A percentile compares a stretch with the other conserved stretches of the same genome.
phyloP scores from a whole-genome alignment of 2,888 invertebrate genomes.

The Aspidiotus rigidus region DNA sequence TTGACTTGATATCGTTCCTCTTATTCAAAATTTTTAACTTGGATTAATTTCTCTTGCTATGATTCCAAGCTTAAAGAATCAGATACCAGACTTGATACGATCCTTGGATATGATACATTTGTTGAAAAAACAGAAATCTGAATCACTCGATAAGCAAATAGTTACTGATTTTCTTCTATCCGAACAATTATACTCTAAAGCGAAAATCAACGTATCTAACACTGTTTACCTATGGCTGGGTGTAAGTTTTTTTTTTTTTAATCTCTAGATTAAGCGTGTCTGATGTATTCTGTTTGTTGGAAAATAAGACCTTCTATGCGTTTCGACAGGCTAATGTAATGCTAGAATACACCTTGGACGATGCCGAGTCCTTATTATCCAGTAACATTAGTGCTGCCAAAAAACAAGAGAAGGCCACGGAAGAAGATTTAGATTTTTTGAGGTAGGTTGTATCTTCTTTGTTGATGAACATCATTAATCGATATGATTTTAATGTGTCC shows the following conservation, averaged over 20 bases:
- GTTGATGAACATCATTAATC: too few relatives aligned
- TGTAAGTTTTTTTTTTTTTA: slow-evolving; percentile 43
- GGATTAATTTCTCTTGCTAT: slow-evolving; percentile 1
- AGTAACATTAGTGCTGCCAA: slow-evolving; percentile 78
- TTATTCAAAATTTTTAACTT: not conserved
- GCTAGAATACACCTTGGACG: slow-evolving; percentile 88
- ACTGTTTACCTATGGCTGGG: slow-evolving; percentile 64
- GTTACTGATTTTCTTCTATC: slow-evolving; percentile 86
- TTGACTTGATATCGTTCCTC: not conserved
- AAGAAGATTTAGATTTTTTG: slow-evolving; percentile 87
- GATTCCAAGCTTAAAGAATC: slow-evolving; percentile 57
- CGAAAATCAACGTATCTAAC: slow-evolving; percentile 78
- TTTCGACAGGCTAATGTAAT: slow-evolving; percentile 68
- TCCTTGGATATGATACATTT: slow-evolving; percentile 87
- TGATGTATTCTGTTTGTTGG: not conserved
- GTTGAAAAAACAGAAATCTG: slow-evolving; percentile 63
- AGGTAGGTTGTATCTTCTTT: slow-evolving; percentile 17
- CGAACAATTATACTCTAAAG: slow-evolving; percentile 82
- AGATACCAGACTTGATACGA: slow-evolving; percentile 88
- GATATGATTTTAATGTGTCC: too few relatives aligned
- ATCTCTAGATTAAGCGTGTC: not conserved
- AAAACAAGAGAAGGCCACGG: slow-evolving; percentile 71
- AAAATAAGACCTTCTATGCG: not conserved
- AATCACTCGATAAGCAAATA: slow-evolving; percentile 48
- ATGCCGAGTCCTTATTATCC: slow-evolving; percentile 72